Evolutionary conservation across 2,888 invertebrate genomes (phyloP).

Genomic region (Lycocerus yunnanus): DNA sequence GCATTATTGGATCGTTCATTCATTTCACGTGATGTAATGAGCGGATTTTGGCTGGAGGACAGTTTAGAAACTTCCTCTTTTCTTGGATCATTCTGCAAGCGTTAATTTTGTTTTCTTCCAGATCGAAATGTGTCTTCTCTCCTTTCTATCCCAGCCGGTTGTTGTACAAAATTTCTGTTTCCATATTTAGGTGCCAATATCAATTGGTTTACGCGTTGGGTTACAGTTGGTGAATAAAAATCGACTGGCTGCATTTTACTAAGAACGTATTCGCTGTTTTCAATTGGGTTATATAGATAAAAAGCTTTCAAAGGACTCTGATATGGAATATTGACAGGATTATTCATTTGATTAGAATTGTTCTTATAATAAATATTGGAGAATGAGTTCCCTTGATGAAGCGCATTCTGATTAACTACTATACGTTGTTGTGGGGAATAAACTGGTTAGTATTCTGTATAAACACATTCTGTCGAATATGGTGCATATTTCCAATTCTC

Average conservation of each 20-base stretch:
- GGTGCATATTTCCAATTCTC: not conserved
- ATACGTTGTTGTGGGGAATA: conserved; percentile 7
- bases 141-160: not conserved
- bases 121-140: not conserved
- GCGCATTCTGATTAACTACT: not conserved
- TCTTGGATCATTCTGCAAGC: not conserved
- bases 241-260: conserved; percentile 32
- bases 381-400: not conserved
- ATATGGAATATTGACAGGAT: not conserved
- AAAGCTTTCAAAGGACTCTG: conserved; percentile 14
- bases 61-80: conserved; percentile 2
- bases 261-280: conserved; percentile 27
- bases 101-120: not conserved
- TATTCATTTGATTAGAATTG: not conserved
- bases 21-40: conserved; percentile 8
- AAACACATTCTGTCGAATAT: not conserved
- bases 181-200: conserved; percentile 5
- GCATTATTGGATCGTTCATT: conserved; percentile 1
- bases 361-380: not conserved
- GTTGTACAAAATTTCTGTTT: not conserved
- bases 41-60: conserved; percentile 33
- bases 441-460: not conserved
- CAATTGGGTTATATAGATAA: conserved; percentile 24
- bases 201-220: not conserved
- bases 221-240: conserved; percentile 24